Evolutionary conservation across 2,797 vertebrate genomes (phyloP).

Genomic region (Alfaro cultratus): DNA sequence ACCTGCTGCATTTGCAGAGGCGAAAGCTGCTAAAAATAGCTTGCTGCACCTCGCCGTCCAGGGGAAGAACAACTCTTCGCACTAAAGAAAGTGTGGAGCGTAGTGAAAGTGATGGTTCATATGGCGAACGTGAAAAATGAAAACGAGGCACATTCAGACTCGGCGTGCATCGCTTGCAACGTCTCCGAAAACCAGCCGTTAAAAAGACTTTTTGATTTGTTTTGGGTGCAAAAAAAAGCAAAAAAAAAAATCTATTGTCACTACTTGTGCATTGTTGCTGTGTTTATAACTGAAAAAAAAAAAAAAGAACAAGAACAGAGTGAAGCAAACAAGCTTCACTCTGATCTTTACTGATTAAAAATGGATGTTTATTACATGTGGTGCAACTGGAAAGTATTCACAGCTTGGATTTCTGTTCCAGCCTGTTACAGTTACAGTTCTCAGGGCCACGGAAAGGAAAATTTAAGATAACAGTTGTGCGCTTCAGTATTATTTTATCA

Average conservation of each 20-base stretch:
- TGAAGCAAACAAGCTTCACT: background rate
- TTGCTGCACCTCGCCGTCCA: background rate
- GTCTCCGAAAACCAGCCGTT: constrained; percentile 19
- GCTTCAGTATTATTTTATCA: too few species aligned
- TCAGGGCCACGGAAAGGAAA: too few species aligned
- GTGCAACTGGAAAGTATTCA: background rate
- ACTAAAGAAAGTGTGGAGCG: constrained; percentile 2
- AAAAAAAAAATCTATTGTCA: constrained; percentile 24
- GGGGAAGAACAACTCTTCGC: background rate
- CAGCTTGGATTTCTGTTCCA: too few species aligned
- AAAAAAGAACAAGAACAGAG: background rate
- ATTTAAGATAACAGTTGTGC: too few species aligned
- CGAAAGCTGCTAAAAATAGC: background rate
- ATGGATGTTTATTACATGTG: background rate
- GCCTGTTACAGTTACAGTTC: too few species aligned
- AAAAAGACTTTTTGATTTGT: constrained; percentile 7
- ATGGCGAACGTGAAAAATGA: constrained; percentile 12
- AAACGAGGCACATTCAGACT: constrained; percentile 4
- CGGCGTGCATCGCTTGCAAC: constrained; percentile 13
- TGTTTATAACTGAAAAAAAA: background rate
- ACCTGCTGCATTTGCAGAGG: background rate
- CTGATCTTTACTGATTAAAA: background rate
- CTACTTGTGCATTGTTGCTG: background rate
- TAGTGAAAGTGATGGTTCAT: constrained; percentile 2
- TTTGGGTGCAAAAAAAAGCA: background rate